phyloP scores from a whole-genome alignment of 2,797 vertebrate species.

The Galaxias olidus region DNA sequence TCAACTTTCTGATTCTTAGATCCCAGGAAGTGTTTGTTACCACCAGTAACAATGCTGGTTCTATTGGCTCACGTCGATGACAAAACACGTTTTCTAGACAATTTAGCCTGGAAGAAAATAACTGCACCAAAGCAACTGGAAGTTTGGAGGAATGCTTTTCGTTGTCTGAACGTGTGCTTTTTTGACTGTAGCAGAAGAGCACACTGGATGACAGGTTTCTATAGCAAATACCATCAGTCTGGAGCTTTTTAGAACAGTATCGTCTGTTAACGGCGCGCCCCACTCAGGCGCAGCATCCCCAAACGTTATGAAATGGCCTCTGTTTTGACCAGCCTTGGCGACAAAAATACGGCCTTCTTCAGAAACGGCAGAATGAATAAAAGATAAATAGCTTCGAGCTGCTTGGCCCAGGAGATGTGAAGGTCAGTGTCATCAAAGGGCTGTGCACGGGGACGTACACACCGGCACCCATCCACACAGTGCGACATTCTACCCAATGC shows the following conservation, averaged over 20 bases:
- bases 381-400: constrained; percentile 71
- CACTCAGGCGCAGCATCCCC: constrained; percentile 17
- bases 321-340: constrained; percentile 60
- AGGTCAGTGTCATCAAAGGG: constrained; percentile 62
- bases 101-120: not conserved
- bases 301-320: constrained; percentile 45
- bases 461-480: not conserved
- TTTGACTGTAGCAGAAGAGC: constrained; percentile 24
- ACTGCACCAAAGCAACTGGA: not conserved
- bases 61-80: constrained; percentile 44
- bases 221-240: constrained; percentile 16
- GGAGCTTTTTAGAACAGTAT: constrained; percentile 14
- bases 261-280: constrained; percentile 9
- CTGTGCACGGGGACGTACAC: constrained; percentile 12
- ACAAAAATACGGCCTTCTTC: constrained; percentile 56
- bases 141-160: constrained; percentile 28
- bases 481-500: not conserved
- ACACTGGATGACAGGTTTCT: constrained; percentile 46
- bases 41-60: constrained; percentile 34
- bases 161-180: constrained; percentile 27
- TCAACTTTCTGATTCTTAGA: constrained; percentile 42
- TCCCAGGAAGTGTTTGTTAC: constrained; percentile 20
- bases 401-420: constrained; percentile 60
- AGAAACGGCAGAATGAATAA: constrained; percentile 77
- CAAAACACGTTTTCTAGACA: constrained; percentile 2